Evolutionary conservation across 2,888 invertebrate genomes (phyloP).

Genomic region (Thecophora atra): DNA sequence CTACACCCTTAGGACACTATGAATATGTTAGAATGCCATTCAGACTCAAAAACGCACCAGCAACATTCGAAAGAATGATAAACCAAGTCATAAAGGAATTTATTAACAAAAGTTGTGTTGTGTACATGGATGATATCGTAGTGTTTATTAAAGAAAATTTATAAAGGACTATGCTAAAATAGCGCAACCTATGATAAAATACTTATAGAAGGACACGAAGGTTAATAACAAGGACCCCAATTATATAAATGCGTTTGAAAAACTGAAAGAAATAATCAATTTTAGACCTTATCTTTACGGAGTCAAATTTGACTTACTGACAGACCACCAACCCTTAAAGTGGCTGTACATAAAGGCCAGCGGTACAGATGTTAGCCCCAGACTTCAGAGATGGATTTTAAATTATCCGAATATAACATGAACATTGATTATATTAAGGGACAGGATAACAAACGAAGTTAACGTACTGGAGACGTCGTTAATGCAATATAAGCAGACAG

Average conservation of each 20-base stretch:
- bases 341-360: conserved; percentile 24
- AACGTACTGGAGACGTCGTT: conserved; percentile 2
- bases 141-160: no score
- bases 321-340: conserved; percentile 39
- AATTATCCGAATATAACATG: no score
- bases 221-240: no score
- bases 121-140: conserved; percentile 44
- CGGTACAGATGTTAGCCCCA: not conserved
- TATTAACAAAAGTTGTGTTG: conserved; percentile 41
- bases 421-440: conserved; percentile 22
- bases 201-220: no score
- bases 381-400: conserved; percentile 11
- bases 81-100: conserved; percentile 40
- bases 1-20: no score
- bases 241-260: no score
- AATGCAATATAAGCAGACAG: not conserved
- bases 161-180: no score
- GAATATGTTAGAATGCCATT: no score
- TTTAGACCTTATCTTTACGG: conserved; percentile 38
- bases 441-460: not conserved
- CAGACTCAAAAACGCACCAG: conserved; percentile 45
- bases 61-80: conserved; percentile 46
- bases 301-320: conserved; percentile 31
- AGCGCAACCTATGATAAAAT: no score
- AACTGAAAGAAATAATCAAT: conserved; percentile 36